These are phyloP conservation scores for Bugula neritina DNA, from an alignment of 2,888 invertebrate species.

Conservation along the genomic window DNA sequence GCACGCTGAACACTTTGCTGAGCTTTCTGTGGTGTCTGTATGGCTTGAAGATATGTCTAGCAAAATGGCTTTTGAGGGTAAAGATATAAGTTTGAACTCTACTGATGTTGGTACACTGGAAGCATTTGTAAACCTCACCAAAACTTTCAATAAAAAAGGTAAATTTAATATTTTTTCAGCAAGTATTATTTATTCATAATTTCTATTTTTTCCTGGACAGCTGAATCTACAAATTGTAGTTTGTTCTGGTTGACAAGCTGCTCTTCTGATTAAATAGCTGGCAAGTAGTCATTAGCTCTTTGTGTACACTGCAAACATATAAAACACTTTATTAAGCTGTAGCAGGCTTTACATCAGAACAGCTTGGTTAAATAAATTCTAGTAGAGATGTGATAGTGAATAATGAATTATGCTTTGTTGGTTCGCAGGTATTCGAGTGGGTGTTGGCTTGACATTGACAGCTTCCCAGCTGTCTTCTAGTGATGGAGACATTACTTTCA, in stretches of 20 bases:
- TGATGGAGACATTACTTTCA: too few relatives aligned
- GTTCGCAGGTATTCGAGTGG: slow-evolving; percentile 22
- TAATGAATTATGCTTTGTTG: too few relatives aligned
- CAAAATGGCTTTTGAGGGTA: neutral
- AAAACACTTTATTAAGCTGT: too few relatives aligned
- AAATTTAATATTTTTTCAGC: too few relatives aligned
- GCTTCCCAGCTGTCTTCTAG: neutral
- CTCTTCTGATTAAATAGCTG: too few relatives aligned
- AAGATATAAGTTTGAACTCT: neutral
- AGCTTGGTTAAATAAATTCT: too few relatives aligned
- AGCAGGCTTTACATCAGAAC: too few relatives aligned
- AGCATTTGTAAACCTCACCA: neutral
- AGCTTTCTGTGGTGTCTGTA: slow-evolving; percentile 2
- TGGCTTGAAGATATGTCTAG: neutral
- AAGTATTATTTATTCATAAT: too few relatives aligned
- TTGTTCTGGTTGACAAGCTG: neutral
- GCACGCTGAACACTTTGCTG: neutral
- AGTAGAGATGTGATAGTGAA: too few relatives aligned
- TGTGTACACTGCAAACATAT: too few relatives aligned
- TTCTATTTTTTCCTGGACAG: too few relatives aligned
- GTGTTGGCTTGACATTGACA: neutral
- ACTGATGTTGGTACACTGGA: neutral
- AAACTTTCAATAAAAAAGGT: neutral
- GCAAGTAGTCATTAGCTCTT: too few relatives aligned
- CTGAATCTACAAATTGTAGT: neutral